phyloP scores from a whole-genome alignment of 1,140 invertebrate species.

The Hylyphantes graminicola region DNA sequence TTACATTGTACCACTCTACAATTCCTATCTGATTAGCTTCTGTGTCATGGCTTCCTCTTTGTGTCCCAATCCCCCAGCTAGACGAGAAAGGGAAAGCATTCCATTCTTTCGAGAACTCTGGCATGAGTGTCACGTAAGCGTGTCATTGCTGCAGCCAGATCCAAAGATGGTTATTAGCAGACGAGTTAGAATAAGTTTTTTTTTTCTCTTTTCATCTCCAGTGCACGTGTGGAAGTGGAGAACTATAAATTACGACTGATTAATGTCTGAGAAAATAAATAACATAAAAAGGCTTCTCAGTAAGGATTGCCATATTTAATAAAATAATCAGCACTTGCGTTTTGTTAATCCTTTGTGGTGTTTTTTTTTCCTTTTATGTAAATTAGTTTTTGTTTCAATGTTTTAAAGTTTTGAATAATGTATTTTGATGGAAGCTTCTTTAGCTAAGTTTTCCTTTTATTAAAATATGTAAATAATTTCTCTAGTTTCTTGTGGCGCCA shows the following conservation, averaged over 20 bases:
- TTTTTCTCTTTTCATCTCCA: constrained; percentile 34
- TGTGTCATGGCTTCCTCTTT: neutral
- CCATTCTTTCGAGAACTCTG: constrained; percentile 12
- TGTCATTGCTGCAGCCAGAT: constrained; percentile 44
- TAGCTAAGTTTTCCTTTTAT: too few relatives aligned
- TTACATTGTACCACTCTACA: neutral
- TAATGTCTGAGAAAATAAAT: constrained; percentile 52
- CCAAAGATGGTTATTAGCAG: constrained; percentile 35
- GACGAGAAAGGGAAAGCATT: neutral
- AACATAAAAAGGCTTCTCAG: constrained; percentile 14
- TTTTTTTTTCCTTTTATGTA: too few relatives aligned
- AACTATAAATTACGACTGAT: constrained; percentile 54
- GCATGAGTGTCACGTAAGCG: constrained; percentile 51
- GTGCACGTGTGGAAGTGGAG: constrained; percentile 16
- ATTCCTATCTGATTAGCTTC: neutral
- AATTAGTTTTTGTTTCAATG: too few relatives aligned
- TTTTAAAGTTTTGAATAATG: too few relatives aligned
- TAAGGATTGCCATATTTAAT: constrained; percentile 3
- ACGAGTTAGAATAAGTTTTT: constrained; percentile 1
- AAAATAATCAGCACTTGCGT: neutral
- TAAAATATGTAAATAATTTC: too few relatives aligned
- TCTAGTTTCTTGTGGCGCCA: too few relatives aligned
- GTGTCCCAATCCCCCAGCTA: too few relatives aligned
- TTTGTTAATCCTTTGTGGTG: too few relatives aligned
- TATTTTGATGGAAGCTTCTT: too few relatives aligned